These are phyloP conservation scores for Drosophila tropicalis DNA, from an alignment of 1,140 invertebrate species.

Conservation along the genomic window DNA sequence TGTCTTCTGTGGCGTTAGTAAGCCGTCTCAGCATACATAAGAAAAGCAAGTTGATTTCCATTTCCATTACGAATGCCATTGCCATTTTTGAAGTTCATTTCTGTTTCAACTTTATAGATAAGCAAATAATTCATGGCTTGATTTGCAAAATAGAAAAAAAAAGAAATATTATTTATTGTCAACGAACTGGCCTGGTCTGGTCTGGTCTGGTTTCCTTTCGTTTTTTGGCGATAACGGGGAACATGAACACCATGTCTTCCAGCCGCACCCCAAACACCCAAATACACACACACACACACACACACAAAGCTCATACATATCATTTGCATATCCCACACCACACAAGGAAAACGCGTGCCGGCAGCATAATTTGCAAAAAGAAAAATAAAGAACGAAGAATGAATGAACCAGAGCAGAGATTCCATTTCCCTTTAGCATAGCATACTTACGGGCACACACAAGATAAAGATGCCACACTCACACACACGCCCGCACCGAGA, in stretches of 20 bases:
- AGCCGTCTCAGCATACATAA: conserved; percentile 53
- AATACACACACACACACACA: not conserved
- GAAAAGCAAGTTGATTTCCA: conserved; percentile 5
- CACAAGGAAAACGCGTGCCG: conserved; percentile 58
- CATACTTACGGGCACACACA: conserved; percentile 60
- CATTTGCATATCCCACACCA: conserved; percentile 62
- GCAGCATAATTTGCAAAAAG: conserved; percentile 56
- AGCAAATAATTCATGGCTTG: conserved; percentile 66
- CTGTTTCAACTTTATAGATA: conserved; percentile 41
- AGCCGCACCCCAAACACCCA: not conserved
- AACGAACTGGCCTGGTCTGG: conserved; percentile 41
- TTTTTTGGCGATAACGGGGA: conserved; percentile 25
- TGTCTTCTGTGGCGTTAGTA: conserved; percentile 46
- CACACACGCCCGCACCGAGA: not conserved
- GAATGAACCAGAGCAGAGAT: conserved; percentile 20
- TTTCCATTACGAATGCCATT: not conserved
- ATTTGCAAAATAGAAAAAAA: conserved; percentile 51
- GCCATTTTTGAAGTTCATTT: conserved; percentile 37
- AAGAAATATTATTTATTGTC: conserved; percentile 81
- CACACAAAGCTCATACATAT: conserved; percentile 1
- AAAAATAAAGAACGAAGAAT: conserved; percentile 30
- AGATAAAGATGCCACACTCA: conserved; percentile 62
- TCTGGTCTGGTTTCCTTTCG: conserved; percentile 22
- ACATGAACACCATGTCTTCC: conserved; percentile 3
- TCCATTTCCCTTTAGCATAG: conserved; percentile 37